Base-by-base conservation (phyloP, 2,888 invertebrate genomes). In the Eilema caniola region DNA sequence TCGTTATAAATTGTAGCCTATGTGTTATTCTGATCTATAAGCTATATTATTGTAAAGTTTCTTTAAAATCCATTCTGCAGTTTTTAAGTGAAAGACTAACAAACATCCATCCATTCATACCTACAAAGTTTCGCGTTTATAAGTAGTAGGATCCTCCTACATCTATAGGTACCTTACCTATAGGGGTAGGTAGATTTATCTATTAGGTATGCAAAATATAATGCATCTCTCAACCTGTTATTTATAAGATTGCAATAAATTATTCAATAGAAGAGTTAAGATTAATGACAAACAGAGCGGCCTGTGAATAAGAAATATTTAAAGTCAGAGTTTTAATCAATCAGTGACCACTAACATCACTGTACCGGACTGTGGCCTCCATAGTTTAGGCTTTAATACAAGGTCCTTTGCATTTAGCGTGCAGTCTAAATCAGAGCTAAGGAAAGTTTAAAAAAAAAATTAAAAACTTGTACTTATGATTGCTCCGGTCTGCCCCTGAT, bases 211-310 rank as follows among this genome's bases (percentile, higher is more conserved):
- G 20, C 20, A 20, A 20, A 47, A 47, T 53, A 33, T 1, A 61
- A 61, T 11, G n/a, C 31, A 61, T 23, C 31, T 61, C 33, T n/a
- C 23, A 61, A 61, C 20, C 53, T 53, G 53, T 53, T 53, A 53
- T 53, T 53, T 53, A 53, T n/a, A 53, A n/a, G 53, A 23, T 33
- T 33, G n/a, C 53, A 31, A 60, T 33, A 33, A 23, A 33, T 61
- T 33, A 61, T 33, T 33, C n/a, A 33, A 61, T n/a, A 33, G 33
- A 11, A 11, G 7, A 62, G 4, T n/a, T n/a, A 53, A 53, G n/a
- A 53, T 53, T 53, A 53, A 53, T 53, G 53, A n/a, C 4, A 47
- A 53, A 53, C 53, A n/a, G 53, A n/a, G 53, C 53, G 53, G 53
- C 8, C 53, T 53, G 53, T 47, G 47, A 20, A 47, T 20, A 24